Evolutionary conservation across 2,113 vertebrate genomes (phyloP).

Genomic region (Shinisaurus crocodilurus): DNA sequence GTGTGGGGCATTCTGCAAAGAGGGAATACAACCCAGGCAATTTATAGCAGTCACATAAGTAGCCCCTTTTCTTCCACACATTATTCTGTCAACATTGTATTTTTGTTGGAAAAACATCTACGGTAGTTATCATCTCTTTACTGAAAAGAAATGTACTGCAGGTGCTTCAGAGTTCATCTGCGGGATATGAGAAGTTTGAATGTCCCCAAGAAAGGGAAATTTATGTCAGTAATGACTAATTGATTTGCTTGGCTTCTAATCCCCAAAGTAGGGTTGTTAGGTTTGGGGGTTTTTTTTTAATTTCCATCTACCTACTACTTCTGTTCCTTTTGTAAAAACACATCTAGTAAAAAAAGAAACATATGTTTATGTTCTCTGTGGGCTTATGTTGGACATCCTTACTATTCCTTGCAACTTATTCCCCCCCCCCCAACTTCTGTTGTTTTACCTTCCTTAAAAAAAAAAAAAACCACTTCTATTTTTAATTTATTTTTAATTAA

Average conservation of each 20-base stretch:
- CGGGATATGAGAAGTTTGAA: constrained; percentile 74
- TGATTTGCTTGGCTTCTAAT: constrained; percentile 74
- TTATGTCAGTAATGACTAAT: constrained; percentile 79
- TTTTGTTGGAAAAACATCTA: constrained; percentile 83
- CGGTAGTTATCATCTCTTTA: constrained; percentile 76
- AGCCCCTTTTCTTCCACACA: constrained; percentile 74
- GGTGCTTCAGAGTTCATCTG: constrained; percentile 81
- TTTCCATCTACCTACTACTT: constrained; percentile 45
- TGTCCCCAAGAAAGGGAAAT: constrained; percentile 75
- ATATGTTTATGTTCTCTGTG: constrained; percentile 58
- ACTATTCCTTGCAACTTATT: constrained; percentile 65
- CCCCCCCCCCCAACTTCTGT: constrained; percentile 61
- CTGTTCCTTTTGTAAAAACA: constrained; percentile 51
- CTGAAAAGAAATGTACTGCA: constrained; percentile 77
- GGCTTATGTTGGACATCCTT: constrained; percentile 67
- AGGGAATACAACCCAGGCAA: constrained; percentile 74
- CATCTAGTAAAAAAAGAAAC: constrained; percentile 70
- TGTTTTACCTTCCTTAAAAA: constrained; percentile 65
- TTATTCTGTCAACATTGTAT: constrained; percentile 80
- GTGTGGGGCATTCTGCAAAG: constrained; percentile 54
- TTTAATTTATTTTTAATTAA: not conserved
- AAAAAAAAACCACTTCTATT: constrained; percentile 29
- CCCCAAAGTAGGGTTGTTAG: constrained; percentile 54
- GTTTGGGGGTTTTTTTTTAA: constrained; percentile 51
- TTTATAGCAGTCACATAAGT: constrained; percentile 77